Base-by-base conservation (phyloP, 2,888 invertebrate genomes). In the Trissoscelio sp. region DNA sequence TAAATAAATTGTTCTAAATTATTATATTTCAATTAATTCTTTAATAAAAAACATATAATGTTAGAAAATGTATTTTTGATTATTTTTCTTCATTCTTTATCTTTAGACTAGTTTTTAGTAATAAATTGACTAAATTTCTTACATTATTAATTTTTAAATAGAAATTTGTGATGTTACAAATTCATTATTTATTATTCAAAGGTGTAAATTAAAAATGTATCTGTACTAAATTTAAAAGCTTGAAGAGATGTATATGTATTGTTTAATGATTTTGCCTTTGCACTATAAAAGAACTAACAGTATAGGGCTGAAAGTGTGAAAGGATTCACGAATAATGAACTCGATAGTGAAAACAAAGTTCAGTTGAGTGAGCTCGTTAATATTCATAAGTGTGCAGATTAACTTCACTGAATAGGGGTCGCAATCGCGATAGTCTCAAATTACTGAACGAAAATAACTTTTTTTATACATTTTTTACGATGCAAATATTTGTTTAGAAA, bases 261-360 rank as follows among this genome's bases (percentile, higher is more conserved):
- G 34, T 22, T 48, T 37, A 11, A 44, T 37, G 39, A 48, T 51
- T 51, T 58, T 31, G 46, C 22, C 18, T 31, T 46, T 51, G 6
- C 12, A 22, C 39, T 60, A 24, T 37, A 20, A 53, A 39, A 53
- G 53, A 72, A 53, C 34, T 28, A 42, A 73, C 51, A 37, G 67
- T n/a, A n/a, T 37, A 39, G 51, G 48, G 60, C 46, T 20, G 60
- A 53, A 77, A 78, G 69, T 78, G 64, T 57, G 51, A 69, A 69
- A 77, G 55, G 69, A 77, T 78, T 70, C 37, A 37, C 55, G 55
- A 64, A 57, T 70, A 78, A 78, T 64, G 69, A 78, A 64, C 55
- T 62, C 55, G 69, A 62, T 78, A 78, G 77, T 64, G 70, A 78
- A 78, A 78, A 70, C 69, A 78, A 77, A 77, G 70, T 78, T 70